Base-by-base conservation (phyloP, 2,113 vertebrate species). In the Paramormyrops kingsleyae region DNA sequence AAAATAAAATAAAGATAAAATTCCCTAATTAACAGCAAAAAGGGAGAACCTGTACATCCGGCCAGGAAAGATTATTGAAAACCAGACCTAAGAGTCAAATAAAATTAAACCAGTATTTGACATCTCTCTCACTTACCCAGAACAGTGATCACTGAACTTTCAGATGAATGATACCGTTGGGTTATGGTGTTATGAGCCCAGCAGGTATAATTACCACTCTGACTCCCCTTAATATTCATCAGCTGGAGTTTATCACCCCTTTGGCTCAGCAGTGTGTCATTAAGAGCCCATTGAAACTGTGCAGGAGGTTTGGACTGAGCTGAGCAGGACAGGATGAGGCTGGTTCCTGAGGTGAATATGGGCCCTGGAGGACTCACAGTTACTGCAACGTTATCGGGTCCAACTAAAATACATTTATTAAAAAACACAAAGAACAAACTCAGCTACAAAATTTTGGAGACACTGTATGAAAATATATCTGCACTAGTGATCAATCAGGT, bases 381-480 rank as follows among this genome's bases (percentile, higher is more conserved):
- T 59, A 59, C 56, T 59, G 56, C 2, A 59, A 59, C 2, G 21
- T 59, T 59, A 59, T 59, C 56, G 2, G 56, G 94, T 27, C 93
- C 94, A 91, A 89, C 94, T 94, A 90, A 0, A 70, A 88, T 6
- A 42, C 15, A 90, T 50, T 2, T n/a, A 62, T 62, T 3, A n/a
- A 27, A 66, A 27, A 66, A 59, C 53, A 21, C 27, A 39, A 19
- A 50, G 42, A n/a, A 12, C 24, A 90, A 62, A 27, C 24, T 85
- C 44, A 15, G 4, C 9, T n/a, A 7, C 2, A 42, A 44, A 27
- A n/a, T 47, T n/a, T n/a, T 19, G 83, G 9, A 13, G 46, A 47
- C 27, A 4, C 42, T 49, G 4, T 27, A 59, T 59, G 56, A 59
- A 59, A 59, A 59, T 59, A 0, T n/a, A 59, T 59, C 21, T 59